A percentile compares a stretch with the other conserved stretches of the same genome.
phyloP scores from a whole-genome alignment of 2,797 vertebrate species.

The Mus caroli region DNA sequence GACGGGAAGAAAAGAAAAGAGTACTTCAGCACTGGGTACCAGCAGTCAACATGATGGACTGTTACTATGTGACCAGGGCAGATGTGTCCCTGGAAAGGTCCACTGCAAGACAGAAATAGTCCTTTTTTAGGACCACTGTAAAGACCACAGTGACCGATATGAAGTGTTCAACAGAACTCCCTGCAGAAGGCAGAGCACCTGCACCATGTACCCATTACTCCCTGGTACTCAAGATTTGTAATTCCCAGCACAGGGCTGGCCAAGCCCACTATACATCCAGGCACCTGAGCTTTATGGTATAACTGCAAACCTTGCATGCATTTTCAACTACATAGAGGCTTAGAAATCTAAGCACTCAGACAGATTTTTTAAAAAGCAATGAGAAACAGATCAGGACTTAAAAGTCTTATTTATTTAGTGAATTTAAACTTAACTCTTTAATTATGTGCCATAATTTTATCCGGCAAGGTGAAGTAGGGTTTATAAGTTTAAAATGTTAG shows the following conservation, averaged over 20 bases:
- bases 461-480: neutral
- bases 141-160: slow-evolving; percentile 3
- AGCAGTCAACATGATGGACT: neutral
- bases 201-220: neutral
- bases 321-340: neutral
- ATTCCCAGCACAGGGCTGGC: neutral
- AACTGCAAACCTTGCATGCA: neutral
- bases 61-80: neutral
- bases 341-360: neutral
- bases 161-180: neutral
- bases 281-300: neutral
- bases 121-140: neutral
- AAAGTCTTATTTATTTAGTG: slow-evolving; percentile 15
- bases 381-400: slow-evolving; percentile 14
- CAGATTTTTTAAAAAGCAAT: neutral
- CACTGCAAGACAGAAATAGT: neutral
- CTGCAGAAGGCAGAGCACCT: neutral
- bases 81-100: slow-evolving; percentile 11
- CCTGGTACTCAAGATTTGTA: neutral
- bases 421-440: neutral
- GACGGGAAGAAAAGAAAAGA: neutral
- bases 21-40: neutral
- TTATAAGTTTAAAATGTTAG: neutral
- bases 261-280: neutral
- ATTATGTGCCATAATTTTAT: neutral